Percentiles rank a stretch among this genome's conserved stretches.
Evolutionary conservation across 2,888 invertebrate genomes (phyloP).

Genomic region (Odontothrips loti): DNA sequence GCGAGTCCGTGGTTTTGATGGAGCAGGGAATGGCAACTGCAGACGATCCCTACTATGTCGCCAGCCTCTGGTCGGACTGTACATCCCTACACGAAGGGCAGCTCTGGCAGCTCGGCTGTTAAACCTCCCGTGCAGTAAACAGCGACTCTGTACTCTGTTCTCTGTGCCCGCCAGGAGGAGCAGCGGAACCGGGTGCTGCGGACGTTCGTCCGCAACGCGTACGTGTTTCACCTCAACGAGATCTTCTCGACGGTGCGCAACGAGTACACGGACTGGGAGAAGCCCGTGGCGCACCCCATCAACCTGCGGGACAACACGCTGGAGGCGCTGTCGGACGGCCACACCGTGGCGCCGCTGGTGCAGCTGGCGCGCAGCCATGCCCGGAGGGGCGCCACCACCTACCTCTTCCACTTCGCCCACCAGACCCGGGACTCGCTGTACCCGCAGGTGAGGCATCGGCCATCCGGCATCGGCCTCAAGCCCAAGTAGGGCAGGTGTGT

Average conservation of each 20-base stretch:
- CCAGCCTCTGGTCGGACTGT: too few species aligned
- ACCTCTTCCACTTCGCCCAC: slow-evolving; percentile 84
- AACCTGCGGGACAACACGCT: slow-evolving; percentile 80
- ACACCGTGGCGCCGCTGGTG: slow-evolving; percentile 80
- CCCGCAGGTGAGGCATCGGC: slow-evolving; percentile 64
- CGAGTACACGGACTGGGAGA: slow-evolving; percentile 96
- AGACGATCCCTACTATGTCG: too few species aligned
- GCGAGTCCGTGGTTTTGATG: too few species aligned
- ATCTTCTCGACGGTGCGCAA: slow-evolving; percentile 89
- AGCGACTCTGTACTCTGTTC: not conserved
- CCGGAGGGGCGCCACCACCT: slow-evolving; percentile 71
- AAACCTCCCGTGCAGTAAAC: too few species aligned
- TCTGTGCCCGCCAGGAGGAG: slow-evolving; percentile 52
- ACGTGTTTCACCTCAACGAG: slow-evolving; percentile 91
- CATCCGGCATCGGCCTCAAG: too few species aligned
- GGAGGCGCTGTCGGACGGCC: slow-evolving; percentile 85
- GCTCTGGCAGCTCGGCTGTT: too few species aligned
- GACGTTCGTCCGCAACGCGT: slow-evolving; percentile 90
- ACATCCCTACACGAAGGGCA: too few species aligned
- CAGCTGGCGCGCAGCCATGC: slow-evolving; percentile 76
- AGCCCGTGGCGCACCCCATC: slow-evolving; percentile 77
- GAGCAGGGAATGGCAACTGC: too few species aligned
- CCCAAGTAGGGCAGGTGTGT: too few species aligned
- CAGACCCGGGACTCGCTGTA: slow-evolving; percentile 77
- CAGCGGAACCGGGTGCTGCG: slow-evolving; percentile 69